Conservation (phyloP, 2,113 vertebrate species). For the Lophura nycthemera region DNA sequence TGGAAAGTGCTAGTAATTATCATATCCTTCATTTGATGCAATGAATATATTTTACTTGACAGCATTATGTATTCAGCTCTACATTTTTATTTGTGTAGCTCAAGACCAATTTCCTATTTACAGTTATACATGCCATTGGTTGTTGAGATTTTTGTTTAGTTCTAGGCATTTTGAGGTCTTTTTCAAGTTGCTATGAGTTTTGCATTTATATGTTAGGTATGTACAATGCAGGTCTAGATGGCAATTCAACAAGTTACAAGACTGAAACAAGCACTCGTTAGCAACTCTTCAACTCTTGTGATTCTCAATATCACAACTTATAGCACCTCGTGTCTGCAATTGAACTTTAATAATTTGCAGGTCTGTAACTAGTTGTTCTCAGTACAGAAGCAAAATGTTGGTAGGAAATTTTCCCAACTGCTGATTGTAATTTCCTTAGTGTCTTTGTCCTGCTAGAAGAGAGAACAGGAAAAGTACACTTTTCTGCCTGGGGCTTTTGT, state of each 20-base stretch:
- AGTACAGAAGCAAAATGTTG: not conserved
- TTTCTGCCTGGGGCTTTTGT: not conserved
- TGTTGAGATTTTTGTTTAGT: not conserved
- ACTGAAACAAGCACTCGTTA: not conserved
- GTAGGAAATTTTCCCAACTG: not conserved
- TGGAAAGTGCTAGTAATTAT: slow-evolving; percentile 35
- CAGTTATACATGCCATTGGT: not conserved
- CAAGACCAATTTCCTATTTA: slow-evolving; percentile 11
- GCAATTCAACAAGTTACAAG: not conserved
- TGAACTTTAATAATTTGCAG: not conserved
- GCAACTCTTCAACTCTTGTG: not conserved
- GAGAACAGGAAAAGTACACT: not conserved
- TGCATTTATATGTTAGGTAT: not conserved
- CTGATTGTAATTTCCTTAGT: not conserved
- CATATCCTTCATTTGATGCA: slow-evolving; percentile 10
- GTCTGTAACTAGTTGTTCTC: not conserved
- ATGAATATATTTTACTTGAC: slow-evolving; percentile 31
- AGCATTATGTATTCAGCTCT: slow-evolving; percentile 17
- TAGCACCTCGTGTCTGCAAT: not conserved
- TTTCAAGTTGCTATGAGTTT: not conserved
- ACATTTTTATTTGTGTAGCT: not conserved
- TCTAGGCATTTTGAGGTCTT: not conserved
- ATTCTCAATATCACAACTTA: not conserved
- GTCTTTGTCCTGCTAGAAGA: not conserved
- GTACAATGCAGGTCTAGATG: not conserved